Percentiles rank a stretch among this genome's conserved stretches.
phyloP scores from a whole-genome alignment of 2,888 invertebrate species.

The Escarpia spicata region DNA sequence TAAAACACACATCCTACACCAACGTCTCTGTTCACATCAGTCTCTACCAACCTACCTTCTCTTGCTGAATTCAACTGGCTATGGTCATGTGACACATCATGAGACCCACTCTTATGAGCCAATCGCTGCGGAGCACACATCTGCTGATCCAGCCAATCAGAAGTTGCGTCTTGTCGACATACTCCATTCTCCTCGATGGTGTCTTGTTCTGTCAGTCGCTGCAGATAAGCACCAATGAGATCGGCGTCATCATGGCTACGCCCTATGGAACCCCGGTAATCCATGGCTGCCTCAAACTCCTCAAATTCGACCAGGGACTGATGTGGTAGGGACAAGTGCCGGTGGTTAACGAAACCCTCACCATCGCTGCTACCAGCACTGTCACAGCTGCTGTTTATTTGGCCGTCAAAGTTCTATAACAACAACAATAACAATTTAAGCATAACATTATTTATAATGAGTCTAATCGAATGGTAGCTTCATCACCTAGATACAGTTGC shows the following conservation, averaged over 20 bases:
- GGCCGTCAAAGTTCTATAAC: background rate
- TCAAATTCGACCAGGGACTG: slow-evolving; percentile 57
- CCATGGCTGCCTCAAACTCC: slow-evolving; percentile 45
- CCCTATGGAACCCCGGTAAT: slow-evolving; percentile 27
- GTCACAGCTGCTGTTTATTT: background rate
- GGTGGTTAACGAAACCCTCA: slow-evolving; percentile 21
- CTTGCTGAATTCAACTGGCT: background rate
- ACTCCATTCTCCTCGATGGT: background rate
- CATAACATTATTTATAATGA: too few species aligned
- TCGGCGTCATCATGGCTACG: slow-evolving; percentile 20
- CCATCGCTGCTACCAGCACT: background rate
- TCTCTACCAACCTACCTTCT: background rate
- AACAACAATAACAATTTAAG: background rate
- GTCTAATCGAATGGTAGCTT: too few species aligned
- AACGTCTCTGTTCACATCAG: too few species aligned
- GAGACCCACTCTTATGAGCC: background rate
- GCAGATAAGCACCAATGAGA: slow-evolving; percentile 40
- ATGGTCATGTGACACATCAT: background rate
- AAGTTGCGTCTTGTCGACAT: background rate
- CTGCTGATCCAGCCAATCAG: slow-evolving; percentile 12
- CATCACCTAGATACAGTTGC: too few species aligned
- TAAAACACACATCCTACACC: too few species aligned
- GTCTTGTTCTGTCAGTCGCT: slow-evolving; percentile 28
- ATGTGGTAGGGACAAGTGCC: background rate
- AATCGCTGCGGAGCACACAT: background rate